Evolutionary conservation across 2,797 vertebrate species (phyloP).

Genomic region (Austrolebias charrua): DNA sequence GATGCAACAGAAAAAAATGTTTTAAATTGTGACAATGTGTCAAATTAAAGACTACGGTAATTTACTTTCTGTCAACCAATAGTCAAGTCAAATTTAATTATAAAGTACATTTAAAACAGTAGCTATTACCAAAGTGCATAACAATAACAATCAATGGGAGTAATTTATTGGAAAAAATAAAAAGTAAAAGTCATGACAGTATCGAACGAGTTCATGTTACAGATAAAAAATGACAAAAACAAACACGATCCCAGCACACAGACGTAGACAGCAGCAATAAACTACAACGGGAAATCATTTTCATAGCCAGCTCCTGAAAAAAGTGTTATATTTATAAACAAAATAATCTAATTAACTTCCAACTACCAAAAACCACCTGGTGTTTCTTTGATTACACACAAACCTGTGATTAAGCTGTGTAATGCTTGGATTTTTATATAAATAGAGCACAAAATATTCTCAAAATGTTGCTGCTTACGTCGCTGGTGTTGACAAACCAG

Average conservation of each 20-base stretch:
- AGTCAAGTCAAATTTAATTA: too few species aligned
- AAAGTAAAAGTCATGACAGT: too few species aligned
- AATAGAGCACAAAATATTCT: background rate
- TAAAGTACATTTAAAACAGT: too few species aligned
- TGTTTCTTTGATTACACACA: background rate
- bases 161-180: too few species aligned
- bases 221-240: too few species aligned
- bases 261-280: background rate
- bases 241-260: too few species aligned
- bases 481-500: conserved; percentile 97
- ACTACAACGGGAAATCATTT: conserved; percentile 20
- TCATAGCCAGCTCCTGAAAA: background rate
- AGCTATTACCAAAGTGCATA: too few species aligned
- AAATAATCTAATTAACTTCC: background rate
- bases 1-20: conserved; percentile 5
- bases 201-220: too few species aligned
- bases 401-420: too few species aligned
- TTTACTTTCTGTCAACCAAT: conserved; percentile 29
- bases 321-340: too few species aligned
- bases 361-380: background rate
- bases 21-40: conserved; percentile 23
- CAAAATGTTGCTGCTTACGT: conserved; percentile 83
- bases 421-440: too few species aligned
- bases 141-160: too few species aligned
- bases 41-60: conserved; percentile 33